Evolutionary conservation across 1,140 invertebrate genomes (phyloP).

Genomic region (Tetramorium parvispinum): DNA sequence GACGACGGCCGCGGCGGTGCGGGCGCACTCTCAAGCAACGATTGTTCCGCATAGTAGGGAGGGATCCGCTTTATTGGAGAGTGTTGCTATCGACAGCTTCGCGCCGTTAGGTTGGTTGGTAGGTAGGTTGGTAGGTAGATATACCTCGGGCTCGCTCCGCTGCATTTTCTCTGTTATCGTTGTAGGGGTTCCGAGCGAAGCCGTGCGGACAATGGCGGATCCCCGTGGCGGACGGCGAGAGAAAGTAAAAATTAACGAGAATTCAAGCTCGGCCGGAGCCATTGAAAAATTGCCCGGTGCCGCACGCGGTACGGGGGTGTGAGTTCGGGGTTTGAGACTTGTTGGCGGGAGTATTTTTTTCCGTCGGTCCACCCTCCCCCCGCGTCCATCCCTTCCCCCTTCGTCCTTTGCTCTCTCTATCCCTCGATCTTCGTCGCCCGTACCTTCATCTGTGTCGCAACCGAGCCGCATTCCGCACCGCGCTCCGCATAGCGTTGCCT

Average conservation of each 20-base stretch:
- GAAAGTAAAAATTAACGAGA: conserved; percentile 85
- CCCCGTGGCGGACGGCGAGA: conserved; percentile 82
- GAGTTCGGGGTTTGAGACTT: conserved; percentile 75
- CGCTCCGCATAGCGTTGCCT: conserved; percentile 49
- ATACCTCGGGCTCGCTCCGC: conserved; percentile 78
- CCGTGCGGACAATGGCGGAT: conserved; percentile 81
- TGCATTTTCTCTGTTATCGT: conserved; percentile 84
- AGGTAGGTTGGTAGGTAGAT: conserved; percentile 74
- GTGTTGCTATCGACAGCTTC: conserved; percentile 82
- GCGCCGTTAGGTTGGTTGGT: conserved; percentile 76
- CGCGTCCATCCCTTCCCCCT: background rate
- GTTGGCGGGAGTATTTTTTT: conserved; percentile 70
- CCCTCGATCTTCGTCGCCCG: conserved; percentile 45
- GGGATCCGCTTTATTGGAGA: conserved; percentile 82
- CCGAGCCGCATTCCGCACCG: conserved; percentile 42
- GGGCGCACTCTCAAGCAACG: conserved; percentile 61
- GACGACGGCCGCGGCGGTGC: conserved; percentile 62
- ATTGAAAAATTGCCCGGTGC: conserved; percentile 83
- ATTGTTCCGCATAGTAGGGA: conserved; percentile 65
- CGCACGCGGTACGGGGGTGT: conserved; percentile 63
- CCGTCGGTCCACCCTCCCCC: conserved; percentile 35
- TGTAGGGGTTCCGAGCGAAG: conserved; percentile 80
- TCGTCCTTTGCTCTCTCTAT: conserved; percentile 21
- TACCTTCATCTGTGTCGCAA: conserved; percentile 60
- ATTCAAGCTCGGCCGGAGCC: conserved; percentile 84